Evolutionary conservation across 2,113 vertebrate genomes (phyloP).

Genomic region (Eublepharis macularius): DNA sequence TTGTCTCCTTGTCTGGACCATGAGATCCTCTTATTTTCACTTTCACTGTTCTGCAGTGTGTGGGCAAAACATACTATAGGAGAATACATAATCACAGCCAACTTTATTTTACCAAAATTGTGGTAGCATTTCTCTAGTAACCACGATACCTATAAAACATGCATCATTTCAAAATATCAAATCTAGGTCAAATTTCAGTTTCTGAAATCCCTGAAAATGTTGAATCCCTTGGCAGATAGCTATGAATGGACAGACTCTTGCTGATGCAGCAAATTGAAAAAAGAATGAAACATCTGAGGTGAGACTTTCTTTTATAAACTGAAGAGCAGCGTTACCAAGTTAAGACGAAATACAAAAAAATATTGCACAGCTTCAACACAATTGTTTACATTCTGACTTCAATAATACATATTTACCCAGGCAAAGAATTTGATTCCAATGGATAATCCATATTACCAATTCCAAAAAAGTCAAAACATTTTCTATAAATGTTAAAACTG

Average conservation of each 20-base stretch:
- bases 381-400: conserved; percentile 66
- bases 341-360: conserved; percentile 64
- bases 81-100: conserved; percentile 33
- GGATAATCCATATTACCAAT: conserved; percentile 25
- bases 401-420: conserved; percentile 35
- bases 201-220: conserved; percentile 21
- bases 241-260: conserved; percentile 5
- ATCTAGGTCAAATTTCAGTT: conserved; percentile 24
- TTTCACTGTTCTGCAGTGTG: conserved; percentile 33
- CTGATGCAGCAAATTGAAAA: conserved; percentile 38
- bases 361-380: conserved; percentile 69
- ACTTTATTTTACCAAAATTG: conserved; percentile 28
- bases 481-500: conserved; percentile 46
- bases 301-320: conserved; percentile 53
- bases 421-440: conserved; percentile 26
- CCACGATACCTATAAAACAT: conserved; percentile 26
- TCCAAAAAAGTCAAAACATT: conserved; percentile 43
- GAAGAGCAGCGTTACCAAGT: conserved; percentile 64
- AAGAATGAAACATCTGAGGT: conserved; percentile 40
- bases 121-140: conserved; percentile 17
- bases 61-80: conserved; percentile 29
- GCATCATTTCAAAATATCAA: conserved; percentile 48
- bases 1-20: conserved; percentile 9
- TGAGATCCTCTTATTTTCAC: neutral
- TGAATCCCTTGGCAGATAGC: neutral